A percentile compares a stretch with the other conserved stretches of the same genome.
phyloP scores from a whole-genome alignment of 2,797 vertebrate species.

The Sebastes elongatus region DNA sequence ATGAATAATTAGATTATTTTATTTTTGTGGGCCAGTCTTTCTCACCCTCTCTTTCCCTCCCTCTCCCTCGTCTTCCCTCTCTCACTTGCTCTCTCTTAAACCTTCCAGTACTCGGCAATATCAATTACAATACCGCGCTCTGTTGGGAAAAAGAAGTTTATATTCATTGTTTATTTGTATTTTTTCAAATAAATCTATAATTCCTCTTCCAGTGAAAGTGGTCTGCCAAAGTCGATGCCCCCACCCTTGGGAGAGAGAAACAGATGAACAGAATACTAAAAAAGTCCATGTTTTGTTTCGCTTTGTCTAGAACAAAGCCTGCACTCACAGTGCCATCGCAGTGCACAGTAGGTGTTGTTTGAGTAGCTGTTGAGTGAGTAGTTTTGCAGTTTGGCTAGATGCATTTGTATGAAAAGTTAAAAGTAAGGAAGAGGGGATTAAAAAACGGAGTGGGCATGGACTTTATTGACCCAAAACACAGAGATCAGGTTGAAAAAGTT shows the following conservation, averaged over 20 bases:
- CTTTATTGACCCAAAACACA: background rate
- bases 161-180: slow-evolving; percentile 27
- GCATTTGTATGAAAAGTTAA: background rate
- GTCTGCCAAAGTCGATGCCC: slow-evolving; percentile 26
- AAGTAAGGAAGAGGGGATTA: background rate
- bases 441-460: background rate
- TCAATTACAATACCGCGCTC: slow-evolving; percentile 12
- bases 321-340: slow-evolving; percentile 10
- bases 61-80: background rate
- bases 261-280: slow-evolving; percentile 43
- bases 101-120: background rate
- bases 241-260: slow-evolving; percentile 12
- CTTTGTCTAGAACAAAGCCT: slow-evolving; percentile 16
- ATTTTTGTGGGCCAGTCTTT: background rate
- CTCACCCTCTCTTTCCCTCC: background rate
- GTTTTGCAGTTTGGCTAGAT: background rate
- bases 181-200: slow-evolving; percentile 30
- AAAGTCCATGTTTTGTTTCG: slow-evolving; percentile 14
- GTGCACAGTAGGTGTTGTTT: slow-evolving; percentile 6
- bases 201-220: slow-evolving; percentile 18
- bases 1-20: slow-evolving; percentile 10
- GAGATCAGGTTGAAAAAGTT: background rate
- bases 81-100: background rate
- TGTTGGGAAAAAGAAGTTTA: background rate
- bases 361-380: background rate